These are phyloP conservation scores for Drosophila orena DNA, from an alignment of 1,140 invertebrate species.

Conservation along the genomic window DNA sequence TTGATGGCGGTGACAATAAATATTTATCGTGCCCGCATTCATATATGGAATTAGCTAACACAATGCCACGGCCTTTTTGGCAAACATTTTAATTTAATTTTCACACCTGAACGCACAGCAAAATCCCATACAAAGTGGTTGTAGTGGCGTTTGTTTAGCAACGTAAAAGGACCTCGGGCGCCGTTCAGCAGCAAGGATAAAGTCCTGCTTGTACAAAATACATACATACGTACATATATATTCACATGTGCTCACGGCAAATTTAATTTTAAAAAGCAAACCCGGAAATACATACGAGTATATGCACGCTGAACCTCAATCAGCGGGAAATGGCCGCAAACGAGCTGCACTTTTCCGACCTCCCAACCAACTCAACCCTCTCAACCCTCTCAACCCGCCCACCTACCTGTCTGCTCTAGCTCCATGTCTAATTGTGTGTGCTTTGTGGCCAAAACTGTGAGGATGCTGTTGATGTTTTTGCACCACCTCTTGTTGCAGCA, in stretches of 20 bases:
- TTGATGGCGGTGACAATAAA: conserved; percentile 12
- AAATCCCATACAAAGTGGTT: conserved; percentile 35
- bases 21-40: conserved; percentile 18
- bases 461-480: conserved; percentile 25
- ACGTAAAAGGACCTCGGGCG: conserved; percentile 7
- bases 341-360: conserved; percentile 13
- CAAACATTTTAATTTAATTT: conserved; percentile 64
- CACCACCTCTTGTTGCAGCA: not conserved
- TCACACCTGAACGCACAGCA: conserved; percentile 42
- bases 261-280: conserved; percentile 77
- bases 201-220: not conserved
- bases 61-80: conserved; percentile 8
- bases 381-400: not conserved
- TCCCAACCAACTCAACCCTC: not conserved
- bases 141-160: conserved; percentile 51
- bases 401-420: not conserved
- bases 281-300: conserved; percentile 37
- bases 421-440: conserved; percentile 45
- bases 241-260: conserved; percentile 38
- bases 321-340: conserved; percentile 53
- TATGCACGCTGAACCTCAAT: conserved; percentile 51
- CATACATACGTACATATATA: not conserved
- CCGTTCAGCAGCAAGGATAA: conserved; percentile 1
- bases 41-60: conserved; percentile 1
- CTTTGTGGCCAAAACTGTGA: conserved; percentile 40